Evolutionary conservation across 2,888 invertebrate species (phyloP), one percentile per base, ranked within the genome.

Genomic region (Latrodectus hesperus): DNA sequence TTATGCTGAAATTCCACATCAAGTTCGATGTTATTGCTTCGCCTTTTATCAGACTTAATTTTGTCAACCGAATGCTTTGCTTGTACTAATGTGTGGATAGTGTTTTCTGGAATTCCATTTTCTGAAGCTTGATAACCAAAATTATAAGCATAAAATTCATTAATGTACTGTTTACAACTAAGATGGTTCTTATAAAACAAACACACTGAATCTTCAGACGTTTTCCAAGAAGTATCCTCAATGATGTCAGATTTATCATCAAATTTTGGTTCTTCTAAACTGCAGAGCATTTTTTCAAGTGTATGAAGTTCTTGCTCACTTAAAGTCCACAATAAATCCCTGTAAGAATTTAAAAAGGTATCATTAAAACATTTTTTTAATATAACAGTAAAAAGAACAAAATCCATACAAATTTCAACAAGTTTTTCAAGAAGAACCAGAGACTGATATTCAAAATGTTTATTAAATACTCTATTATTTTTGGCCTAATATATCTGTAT

Each of bases 321-420:
- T 90, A 99, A 93, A 8, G 97, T 97, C 95, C 97, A 96, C 89
- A 99, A 93, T 80, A 98, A 94, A 90, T 98, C 97, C 72, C 98
- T 95, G 90, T 53, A 91, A 90, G 55, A 67, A 65, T 64, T 16
- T 70, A 64, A 60, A 60, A 11, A 10, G 0, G n/a, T 11, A 11
- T 60, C 38, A 38, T 38, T 38, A 38, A 38, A 38, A 38, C 38
- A 38, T 3, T 38, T 38, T 3, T 38, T 38, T 38, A 38, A 38
- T 38, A 4, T 6, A 38, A 38, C 2, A 38, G 38, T 38, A 6
- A 38, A 38, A 38, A 38, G 0, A 38, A 38, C 38, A 38, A 38
- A 6, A 6, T 38, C 2, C 38, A 6, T 38, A 38, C 1, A 38
- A 3, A 38, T 38, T 38, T 22, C 22, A 22, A 22, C 22, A 22